A percentile compares a stretch with the other conserved stretches of the same genome.
Evolutionary conservation across 2,888 invertebrate genomes (phyloP).

Genomic region (Stenodema calcarata): DNA sequence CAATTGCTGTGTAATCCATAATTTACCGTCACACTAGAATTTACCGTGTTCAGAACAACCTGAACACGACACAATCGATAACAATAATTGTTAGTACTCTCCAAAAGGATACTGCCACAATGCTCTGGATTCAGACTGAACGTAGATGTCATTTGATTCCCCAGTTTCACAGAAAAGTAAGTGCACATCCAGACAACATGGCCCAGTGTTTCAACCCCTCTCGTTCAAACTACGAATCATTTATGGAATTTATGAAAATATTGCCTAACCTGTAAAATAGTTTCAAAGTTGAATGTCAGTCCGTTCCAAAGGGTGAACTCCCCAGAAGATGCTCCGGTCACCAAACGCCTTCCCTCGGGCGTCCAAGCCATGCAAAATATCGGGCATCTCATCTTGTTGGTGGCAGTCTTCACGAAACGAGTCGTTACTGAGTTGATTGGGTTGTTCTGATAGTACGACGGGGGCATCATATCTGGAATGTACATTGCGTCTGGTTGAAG

Average conservation of each 20-base stretch:
- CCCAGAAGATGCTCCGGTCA: slow-evolving; percentile 98
- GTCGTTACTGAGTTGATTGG: slow-evolving; percentile 96
- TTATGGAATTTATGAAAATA: too few relatives aligned
- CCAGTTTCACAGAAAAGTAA: too few relatives aligned
- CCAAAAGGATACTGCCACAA: too few relatives aligned
- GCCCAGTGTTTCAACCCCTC: too few relatives aligned
- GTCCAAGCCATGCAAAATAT: slow-evolving; percentile 99
- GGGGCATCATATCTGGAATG: slow-evolving; percentile 90
- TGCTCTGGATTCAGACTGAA: too few relatives aligned
- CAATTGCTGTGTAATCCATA: too few relatives aligned
- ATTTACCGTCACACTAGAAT: too few relatives aligned
- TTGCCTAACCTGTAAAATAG: slow-evolving; percentile 89
- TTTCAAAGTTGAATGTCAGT: slow-evolving; percentile 99
- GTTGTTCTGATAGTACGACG: slow-evolving; percentile 91
- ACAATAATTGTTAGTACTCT: too few relatives aligned
- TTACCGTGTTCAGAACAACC: too few relatives aligned
- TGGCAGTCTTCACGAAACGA: slow-evolving; percentile 97
- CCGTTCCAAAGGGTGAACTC: slow-evolving; percentile 99
- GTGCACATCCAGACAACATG: too few relatives aligned
- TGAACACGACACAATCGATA: too few relatives aligned
- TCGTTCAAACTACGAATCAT: background rate
- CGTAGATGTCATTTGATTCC: too few relatives aligned
- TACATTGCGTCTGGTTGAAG: slow-evolving; percentile 96
- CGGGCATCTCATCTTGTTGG: slow-evolving; percentile 99
- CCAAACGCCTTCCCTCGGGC: slow-evolving; percentile 95